Evolutionary conservation across 2,888 invertebrate species (phyloP).

Genomic region (Acrocyrtus sp.): DNA sequence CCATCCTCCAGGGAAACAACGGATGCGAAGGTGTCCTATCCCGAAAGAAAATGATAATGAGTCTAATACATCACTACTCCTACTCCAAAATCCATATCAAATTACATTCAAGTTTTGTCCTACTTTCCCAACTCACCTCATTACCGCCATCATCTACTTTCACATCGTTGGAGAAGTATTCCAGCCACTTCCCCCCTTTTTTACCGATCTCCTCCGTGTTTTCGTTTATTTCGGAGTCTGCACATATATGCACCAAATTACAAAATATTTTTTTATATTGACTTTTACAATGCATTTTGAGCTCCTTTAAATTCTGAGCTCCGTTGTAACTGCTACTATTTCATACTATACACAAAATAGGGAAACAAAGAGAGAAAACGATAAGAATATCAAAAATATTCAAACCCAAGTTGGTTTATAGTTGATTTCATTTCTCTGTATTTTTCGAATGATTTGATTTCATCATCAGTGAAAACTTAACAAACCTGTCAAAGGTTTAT

Average conservation of each 20-base stretch:
- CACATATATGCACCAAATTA: not conserved
- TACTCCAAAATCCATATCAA: too few relatives aligned
- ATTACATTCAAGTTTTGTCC: too few relatives aligned
- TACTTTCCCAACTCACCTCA: conserved; percentile 13
- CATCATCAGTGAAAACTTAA: conserved; percentile 1
- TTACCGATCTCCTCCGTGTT: conserved; percentile 16
- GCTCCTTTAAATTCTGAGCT: too few relatives aligned
- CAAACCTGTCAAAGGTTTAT: conserved; percentile 56
- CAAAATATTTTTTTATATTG: too few relatives aligned
- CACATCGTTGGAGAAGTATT: conserved; percentile 41
- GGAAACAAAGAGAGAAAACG: too few relatives aligned
- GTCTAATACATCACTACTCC: too few relatives aligned
- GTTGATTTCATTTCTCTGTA: not conserved
- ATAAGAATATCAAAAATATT: too few relatives aligned
- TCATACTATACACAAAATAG: not conserved
- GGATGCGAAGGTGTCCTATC: conserved; percentile 80
- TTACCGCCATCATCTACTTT: conserved; percentile 30
- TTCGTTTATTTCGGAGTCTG: conserved; percentile 33
- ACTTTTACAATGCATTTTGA: too few relatives aligned
- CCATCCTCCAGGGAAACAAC: conserved; percentile 87
- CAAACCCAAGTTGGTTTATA: too few relatives aligned
- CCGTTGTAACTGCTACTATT: too few relatives aligned
- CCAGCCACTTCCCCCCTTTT: conserved; percentile 35
- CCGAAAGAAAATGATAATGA: too few relatives aligned
- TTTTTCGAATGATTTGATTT: too few relatives aligned